Base-by-base conservation (phyloP, 2,113 vertebrate species). In the Callionymus lyra region DNA sequence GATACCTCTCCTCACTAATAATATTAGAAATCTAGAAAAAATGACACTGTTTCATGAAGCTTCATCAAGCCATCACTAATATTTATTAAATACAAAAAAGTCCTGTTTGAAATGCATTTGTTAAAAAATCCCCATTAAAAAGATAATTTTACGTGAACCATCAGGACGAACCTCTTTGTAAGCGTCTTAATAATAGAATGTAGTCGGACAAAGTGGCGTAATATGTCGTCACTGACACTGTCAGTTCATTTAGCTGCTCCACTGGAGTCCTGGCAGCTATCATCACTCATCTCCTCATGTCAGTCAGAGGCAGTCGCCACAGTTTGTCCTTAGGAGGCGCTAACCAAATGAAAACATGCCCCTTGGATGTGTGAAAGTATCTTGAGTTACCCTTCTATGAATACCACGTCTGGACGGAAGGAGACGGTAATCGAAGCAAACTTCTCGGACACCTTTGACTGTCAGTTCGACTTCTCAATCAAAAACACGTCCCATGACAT, bases 171-270 rank as follows among this genome's bases (percentile, higher is more conserved):
- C 21, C 21, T 5, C 21, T 27, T 4, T 27, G 21, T 4, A 27
- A 8, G 8, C 21, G 21, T 27, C 21, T 27, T 8, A 5, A 5
- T 27, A 27, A 27, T 27, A 27, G 4, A 27, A 27, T 27, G 21
- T 27, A 27, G 21, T 27, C 8, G 8, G 43, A 17, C 43, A 35
- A 15, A 19, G 62, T 52, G 63, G 70, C 16, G 50, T 14, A 43
- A 70, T 50, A 60, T 76, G 70, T 82, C 72, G 72, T 77, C 67
- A 62, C 46, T 49, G 59, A 49, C 65, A 44, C 35, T 74, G 68
- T 73, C 70, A 71, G 66, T 79, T 79, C 67, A 80, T 84, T 79
- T 77, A 76, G 74, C 77, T 17, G 60, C 65, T 64, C 62, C 50
- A 68, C 56, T 38, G n/a, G 71, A 72, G 60, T 54, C 53, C 67